phyloP scores from a whole-genome alignment of 2,888 invertebrate species.

The Cryptosula pallasiana region DNA sequence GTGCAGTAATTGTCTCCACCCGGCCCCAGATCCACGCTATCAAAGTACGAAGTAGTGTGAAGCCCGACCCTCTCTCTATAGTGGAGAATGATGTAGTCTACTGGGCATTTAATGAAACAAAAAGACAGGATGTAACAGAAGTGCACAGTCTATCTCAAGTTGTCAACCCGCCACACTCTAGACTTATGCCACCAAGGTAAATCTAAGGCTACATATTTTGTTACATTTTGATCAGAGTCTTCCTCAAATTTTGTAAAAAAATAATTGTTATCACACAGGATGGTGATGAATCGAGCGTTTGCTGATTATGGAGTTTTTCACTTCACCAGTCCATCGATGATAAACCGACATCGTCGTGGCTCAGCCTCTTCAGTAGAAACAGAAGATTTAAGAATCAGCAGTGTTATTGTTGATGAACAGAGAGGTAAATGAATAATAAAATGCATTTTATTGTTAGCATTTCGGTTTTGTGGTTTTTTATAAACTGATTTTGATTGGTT shows the following conservation, averaged over 20 bases:
- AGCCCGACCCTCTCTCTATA: conserved; percentile 46
- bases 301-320: conserved; percentile 44
- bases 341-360: conserved; percentile 29
- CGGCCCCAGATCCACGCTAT: conserved; percentile 41
- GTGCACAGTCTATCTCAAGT: conserved; percentile 29
- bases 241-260: too few species aligned
- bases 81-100: conserved; percentile 49
- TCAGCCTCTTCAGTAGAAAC: conserved; percentile 4
- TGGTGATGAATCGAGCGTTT: conserved; percentile 44
- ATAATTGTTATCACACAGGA: too few species aligned
- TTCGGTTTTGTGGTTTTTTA: too few species aligned
- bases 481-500: too few species aligned
- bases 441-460: too few species aligned
- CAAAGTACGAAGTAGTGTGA: conserved; percentile 32
- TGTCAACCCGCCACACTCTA: background rate
- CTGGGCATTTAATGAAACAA: conserved; percentile 47
- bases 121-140: conserved; percentile 37
- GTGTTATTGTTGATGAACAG: conserved; percentile 48
- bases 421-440: too few species aligned
- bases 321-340: conserved; percentile 44
- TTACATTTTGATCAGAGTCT: too few species aligned
- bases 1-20: conserved; percentile 48
- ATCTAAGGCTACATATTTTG: too few species aligned
- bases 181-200: background rate
- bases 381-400: conserved; percentile 39